A percentile compares a stretch with the other conserved stretches of the same genome.
phyloP scores from a whole-genome alignment of 2,797 vertebrate species.

The Sarcoramphus papa region DNA sequence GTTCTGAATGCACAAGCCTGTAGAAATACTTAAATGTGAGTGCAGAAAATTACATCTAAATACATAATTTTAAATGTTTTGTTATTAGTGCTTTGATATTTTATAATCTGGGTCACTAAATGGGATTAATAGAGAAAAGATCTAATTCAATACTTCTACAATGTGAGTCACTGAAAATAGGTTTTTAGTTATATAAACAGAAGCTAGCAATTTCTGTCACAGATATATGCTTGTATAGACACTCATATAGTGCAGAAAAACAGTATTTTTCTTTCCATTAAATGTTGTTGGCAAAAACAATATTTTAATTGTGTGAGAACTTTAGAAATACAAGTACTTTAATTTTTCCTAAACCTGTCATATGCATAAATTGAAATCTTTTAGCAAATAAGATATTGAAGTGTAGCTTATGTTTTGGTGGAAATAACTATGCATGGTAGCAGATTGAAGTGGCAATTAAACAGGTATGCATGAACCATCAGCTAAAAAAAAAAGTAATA shows the following conservation, averaged over 20 bases:
- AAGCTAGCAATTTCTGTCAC: background rate
- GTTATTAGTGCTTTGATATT: background rate
- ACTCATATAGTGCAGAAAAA: background rate
- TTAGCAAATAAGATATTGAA: background rate
- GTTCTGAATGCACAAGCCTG: slow-evolving; percentile 10
- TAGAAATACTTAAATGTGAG: slow-evolving; percentile 48
- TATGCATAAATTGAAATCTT: background rate
- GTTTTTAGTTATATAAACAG: background rate
- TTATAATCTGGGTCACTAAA: background rate
- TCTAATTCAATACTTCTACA: background rate
- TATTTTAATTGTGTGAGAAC: background rate
- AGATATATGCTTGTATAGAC: background rate
- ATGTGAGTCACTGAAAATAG: background rate
- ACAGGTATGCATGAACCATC: background rate
- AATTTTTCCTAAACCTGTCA: background rate
- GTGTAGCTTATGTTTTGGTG: background rate
- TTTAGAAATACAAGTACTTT: background rate
- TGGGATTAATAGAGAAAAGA: background rate
- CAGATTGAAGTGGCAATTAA: background rate
- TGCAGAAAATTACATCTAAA: slow-evolving; percentile 24
- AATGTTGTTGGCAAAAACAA: background rate
- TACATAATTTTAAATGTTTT: background rate
- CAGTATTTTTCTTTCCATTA: background rate
- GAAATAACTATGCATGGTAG: background rate
- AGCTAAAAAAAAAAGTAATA: background rate